Conservation (phyloP, 2,113 vertebrate genomes). For the Tetraodon nigroviridis region DNA sequence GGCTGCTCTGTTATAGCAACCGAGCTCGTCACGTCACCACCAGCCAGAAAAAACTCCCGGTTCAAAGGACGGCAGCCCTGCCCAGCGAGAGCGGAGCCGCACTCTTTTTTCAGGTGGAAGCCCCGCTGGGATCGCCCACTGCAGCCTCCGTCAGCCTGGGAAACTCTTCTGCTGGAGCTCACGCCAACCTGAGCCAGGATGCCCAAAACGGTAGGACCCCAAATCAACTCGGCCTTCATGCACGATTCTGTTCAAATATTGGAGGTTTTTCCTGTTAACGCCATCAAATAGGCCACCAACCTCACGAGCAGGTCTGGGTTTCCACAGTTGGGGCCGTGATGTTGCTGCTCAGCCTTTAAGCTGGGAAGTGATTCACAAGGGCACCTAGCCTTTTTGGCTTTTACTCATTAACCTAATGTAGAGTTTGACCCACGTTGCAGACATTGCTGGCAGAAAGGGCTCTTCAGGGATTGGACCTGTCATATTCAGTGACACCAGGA, state of each 20-base stretch:
- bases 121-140: slow-evolving; percentile 48
- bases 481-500: neutral
- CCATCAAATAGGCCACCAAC: too few relatives aligned
- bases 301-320: neutral
- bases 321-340: neutral
- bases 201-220: slow-evolving; percentile 81
- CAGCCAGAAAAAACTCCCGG: too few relatives aligned
- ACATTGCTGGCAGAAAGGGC: slow-evolving; percentile 27
- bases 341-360: neutral
- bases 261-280: too few relatives aligned
- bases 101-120: slow-evolving; percentile 59
- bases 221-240: neutral
- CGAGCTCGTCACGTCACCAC: slow-evolving; percentile 24
- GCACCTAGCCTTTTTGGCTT: slow-evolving; percentile 28
- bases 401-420: slow-evolving; percentile 74
- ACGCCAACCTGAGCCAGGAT: slow-evolving; percentile 65
- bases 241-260: too few relatives aligned
- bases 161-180: slow-evolving; percentile 41
- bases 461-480: too few relatives aligned
- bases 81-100: slow-evolving; percentile 29
- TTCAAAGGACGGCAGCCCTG: slow-evolving; percentile 68
- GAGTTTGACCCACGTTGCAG: slow-evolving; percentile 60
- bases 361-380: slow-evolving; percentile 21
- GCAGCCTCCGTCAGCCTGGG: slow-evolving; percentile 44
- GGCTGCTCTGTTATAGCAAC: slow-evolving; percentile 20